Conservation (phyloP, 2,113 vertebrate genomes). For the Micromys minutus region DNA sequence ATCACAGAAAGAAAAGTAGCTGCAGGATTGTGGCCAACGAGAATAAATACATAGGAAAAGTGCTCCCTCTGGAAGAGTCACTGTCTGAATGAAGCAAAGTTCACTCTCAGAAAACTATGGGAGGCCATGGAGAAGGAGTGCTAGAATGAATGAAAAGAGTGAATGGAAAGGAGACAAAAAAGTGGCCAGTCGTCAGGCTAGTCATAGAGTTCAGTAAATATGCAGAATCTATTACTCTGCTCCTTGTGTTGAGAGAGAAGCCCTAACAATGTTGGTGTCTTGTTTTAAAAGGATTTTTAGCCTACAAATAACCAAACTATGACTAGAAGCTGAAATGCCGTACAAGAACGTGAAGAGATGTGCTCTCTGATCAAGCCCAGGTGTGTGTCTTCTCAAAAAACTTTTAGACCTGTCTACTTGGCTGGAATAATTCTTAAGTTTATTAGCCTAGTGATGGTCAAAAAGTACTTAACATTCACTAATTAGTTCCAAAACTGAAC, state of each 20-base stretch:
- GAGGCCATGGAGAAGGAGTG: conserved; percentile 38
- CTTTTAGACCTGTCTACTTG: conserved; percentile 29
- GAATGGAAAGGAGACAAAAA: neutral
- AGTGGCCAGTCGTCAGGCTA: conserved; percentile 60
- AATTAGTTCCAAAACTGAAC: conserved; percentile 50
- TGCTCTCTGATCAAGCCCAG: neutral
- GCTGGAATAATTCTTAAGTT: conserved; percentile 45
- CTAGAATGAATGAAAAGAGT: conserved; percentile 39
- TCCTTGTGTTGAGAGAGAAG: conserved; percentile 34
- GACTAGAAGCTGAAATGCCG: conserved; percentile 57
- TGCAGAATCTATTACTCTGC: neutral
- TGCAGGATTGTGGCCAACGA: conserved; percentile 65
- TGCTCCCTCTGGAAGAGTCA: conserved; percentile 50
- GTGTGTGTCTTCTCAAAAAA: conserved; percentile 25
- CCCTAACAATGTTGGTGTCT: conserved; percentile 49
- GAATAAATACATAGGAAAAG: conserved; percentile 65
- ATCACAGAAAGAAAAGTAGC: conserved; percentile 21
- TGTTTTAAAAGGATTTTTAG: conserved; percentile 14
- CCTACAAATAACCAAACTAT: conserved; percentile 41
- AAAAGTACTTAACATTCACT: conserved; percentile 59
- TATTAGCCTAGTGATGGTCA: conserved; percentile 51
- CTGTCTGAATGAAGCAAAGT: conserved; percentile 65
- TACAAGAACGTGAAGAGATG: conserved; percentile 30
- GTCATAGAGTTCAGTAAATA: conserved; percentile 49
- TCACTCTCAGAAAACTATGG: conserved; percentile 39